Percentiles rank a stretch among this genome's conserved stretches.
Evolutionary conservation across 2,888 invertebrate species (phyloP).

Genomic region (Eupeodes latifasciatus): DNA sequence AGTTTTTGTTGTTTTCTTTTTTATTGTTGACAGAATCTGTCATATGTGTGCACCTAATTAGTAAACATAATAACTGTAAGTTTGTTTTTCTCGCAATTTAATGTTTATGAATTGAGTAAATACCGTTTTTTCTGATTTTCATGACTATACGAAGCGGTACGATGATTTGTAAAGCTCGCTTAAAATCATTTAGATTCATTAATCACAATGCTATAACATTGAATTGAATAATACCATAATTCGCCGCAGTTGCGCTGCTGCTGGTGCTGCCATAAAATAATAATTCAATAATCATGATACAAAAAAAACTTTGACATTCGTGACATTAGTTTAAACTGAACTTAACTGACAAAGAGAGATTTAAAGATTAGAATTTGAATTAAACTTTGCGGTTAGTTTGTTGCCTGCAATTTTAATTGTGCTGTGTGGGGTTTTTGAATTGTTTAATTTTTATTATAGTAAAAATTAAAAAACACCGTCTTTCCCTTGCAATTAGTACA

Average conservation of each 20-base stretch:
- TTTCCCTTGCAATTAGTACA: too few relatives aligned
- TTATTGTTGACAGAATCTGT: slow-evolving; percentile 13
- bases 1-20: not conserved
- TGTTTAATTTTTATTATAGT: not conserved
- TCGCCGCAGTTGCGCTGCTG: too few relatives aligned
- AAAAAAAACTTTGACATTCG: slow-evolving; percentile 26
- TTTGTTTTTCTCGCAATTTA: not conserved
- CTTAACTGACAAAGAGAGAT: not conserved
- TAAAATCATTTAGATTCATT: not conserved
- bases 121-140: not conserved
- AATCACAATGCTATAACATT: slow-evolving; percentile 2
- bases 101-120: not conserved
- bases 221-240: not conserved
- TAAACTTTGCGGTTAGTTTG: not conserved
- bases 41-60: not conserved
- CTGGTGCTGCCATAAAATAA: too few relatives aligned
- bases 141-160: not conserved
- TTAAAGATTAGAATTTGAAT: slow-evolving; percentile 15
- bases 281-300: slow-evolving; percentile 1
- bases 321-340: slow-evolving; percentile 10
- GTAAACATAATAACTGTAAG: slow-evolving; percentile 11
- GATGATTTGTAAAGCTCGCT: slow-evolving; percentile 20
- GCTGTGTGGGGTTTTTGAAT: not conserved
- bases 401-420: not conserved
- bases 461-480: not conserved